These are phyloP conservation scores for Drosophila seclusa DNA, from an alignment of 2,888 invertebrate genomes.

Conservation along the genomic window DNA sequence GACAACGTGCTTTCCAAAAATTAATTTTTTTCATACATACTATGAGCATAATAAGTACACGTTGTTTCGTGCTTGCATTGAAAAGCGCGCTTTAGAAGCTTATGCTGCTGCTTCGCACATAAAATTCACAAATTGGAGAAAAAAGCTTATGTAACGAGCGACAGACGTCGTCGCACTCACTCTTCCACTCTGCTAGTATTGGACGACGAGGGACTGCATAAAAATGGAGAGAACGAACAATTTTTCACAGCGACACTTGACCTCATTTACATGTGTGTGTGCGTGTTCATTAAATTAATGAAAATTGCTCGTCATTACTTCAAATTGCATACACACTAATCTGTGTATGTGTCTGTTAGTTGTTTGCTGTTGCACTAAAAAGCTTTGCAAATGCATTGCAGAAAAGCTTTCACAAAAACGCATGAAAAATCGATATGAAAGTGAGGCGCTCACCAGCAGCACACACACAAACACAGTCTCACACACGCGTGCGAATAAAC, in stretches of 20 bases:
- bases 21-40: constrained; percentile 7
- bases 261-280: constrained; percentile 74
- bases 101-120: constrained; percentile 49
- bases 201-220: constrained; percentile 29
- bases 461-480: constrained; percentile 15
- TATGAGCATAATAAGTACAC: neutral
- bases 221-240: constrained; percentile 49
- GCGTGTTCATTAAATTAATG: constrained; percentile 58
- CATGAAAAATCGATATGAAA: constrained; percentile 77
- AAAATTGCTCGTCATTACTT: constrained; percentile 63
- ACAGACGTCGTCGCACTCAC: constrained; percentile 36
- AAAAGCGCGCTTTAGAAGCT: constrained; percentile 40
- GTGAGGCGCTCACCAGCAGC: constrained; percentile 46
- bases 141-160: constrained; percentile 74
- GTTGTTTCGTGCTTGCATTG: constrained; percentile 13
- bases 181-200: constrained; percentile 21
- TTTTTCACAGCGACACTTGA: constrained; percentile 77
- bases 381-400: constrained; percentile 56
- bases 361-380: constrained; percentile 46
- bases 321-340: constrained; percentile 40
- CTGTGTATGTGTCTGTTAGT: constrained; percentile 6
- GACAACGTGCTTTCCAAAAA: constrained; percentile 47
- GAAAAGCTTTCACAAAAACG: constrained; percentile 65
- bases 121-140: constrained; percentile 46
- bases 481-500: constrained; percentile 23